These are phyloP conservation scores for Thereva nobilitata DNA, from an alignment of 2,888 invertebrate genomes.

Conservation along the genomic window DNA sequence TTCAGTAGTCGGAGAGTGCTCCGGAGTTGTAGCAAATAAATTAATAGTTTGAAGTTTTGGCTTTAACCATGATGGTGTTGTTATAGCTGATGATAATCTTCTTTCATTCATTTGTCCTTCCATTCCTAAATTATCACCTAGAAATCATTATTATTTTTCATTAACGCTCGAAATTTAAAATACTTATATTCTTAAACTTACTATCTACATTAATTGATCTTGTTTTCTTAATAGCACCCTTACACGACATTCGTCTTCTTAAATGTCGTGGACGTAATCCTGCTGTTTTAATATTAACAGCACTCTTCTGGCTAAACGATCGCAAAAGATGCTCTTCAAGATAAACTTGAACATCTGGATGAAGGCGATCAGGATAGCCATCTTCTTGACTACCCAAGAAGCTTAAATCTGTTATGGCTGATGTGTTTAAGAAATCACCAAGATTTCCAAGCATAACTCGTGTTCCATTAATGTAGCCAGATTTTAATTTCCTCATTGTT, in stretches of 20 bases:
- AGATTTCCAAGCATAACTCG: constrained; percentile 94
- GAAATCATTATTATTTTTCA: constrained; percentile 42
- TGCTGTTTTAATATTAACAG: constrained; percentile 64
- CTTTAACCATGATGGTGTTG: constrained; percentile 58
- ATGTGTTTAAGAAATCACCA: constrained; percentile 94
- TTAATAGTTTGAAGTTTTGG: constrained; percentile 45
- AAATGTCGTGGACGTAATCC: constrained; percentile 63
- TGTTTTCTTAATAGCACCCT: constrained; percentile 92
- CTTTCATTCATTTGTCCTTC: constrained; percentile 66
- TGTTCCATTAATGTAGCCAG: constrained; percentile 98
- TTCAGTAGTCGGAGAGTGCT: constrained; percentile 18
- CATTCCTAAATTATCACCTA: constrained; percentile 81
- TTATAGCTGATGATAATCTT: constrained; percentile 61
- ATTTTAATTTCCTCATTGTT: constrained; percentile 96
- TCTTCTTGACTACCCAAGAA: constrained; percentile 93
- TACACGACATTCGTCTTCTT: constrained; percentile 80
- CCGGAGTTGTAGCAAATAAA: constrained; percentile 50
- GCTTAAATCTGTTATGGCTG: constrained; percentile 95
- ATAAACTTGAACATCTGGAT: constrained; percentile 83
- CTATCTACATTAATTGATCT: constrained; percentile 90
- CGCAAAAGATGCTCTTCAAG: constrained; percentile 83
- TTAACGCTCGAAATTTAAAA: not conserved
- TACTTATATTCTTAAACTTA: constrained; percentile 59
- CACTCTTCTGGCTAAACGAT: constrained; percentile 74
- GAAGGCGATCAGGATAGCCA: constrained; percentile 83